Evolutionary conservation across 2,888 invertebrate genomes (phyloP).

Genomic region (Aleiodes testaceus): DNA sequence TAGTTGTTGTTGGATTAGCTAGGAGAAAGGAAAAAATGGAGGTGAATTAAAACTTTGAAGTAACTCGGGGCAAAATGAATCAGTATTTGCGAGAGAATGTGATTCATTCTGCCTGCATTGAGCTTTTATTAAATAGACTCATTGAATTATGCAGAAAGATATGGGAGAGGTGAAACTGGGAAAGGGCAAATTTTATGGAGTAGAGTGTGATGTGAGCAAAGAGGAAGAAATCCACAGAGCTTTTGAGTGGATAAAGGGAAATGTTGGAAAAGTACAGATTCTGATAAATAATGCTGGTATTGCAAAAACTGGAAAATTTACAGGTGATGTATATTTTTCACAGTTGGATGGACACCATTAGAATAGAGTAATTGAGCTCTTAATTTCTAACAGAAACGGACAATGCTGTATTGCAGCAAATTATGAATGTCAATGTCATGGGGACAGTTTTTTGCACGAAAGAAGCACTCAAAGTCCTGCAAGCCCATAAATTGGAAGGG

Average conservation of each 20-base stretch:
- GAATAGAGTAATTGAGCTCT: not conserved
- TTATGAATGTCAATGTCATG: conserved; percentile 56
- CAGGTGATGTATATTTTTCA: conserved; percentile 12
- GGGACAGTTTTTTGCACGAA: conserved; percentile 61
- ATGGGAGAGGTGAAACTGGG: conserved; percentile 45
- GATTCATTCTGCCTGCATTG: too few species aligned
- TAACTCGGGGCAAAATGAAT: too few species aligned
- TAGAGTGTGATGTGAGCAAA: conserved; percentile 66
- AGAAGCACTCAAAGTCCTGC: conserved; percentile 58
- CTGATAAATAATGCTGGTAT: conserved; percentile 71
- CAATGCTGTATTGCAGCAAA: not conserved
- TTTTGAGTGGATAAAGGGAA: conserved; percentile 65
- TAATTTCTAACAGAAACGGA: not conserved
- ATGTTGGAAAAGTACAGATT: conserved; percentile 67
- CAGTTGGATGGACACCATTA: not conserved
- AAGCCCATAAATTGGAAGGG: conserved; percentile 55
- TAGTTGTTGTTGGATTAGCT: conserved; percentile 76
- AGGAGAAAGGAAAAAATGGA: conserved; percentile 74
- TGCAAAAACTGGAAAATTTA: conserved; percentile 20
- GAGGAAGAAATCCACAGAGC: conserved; percentile 63
- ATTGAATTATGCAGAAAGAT: conserved; percentile 40
- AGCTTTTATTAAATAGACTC: not conserved
- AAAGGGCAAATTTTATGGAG: conserved; percentile 63
- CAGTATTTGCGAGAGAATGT: not conserved
- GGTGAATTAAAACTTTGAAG: conserved; percentile 47